Conservation (phyloP, 2,888 invertebrate species). For the Ophioninae sp. region DNA sequence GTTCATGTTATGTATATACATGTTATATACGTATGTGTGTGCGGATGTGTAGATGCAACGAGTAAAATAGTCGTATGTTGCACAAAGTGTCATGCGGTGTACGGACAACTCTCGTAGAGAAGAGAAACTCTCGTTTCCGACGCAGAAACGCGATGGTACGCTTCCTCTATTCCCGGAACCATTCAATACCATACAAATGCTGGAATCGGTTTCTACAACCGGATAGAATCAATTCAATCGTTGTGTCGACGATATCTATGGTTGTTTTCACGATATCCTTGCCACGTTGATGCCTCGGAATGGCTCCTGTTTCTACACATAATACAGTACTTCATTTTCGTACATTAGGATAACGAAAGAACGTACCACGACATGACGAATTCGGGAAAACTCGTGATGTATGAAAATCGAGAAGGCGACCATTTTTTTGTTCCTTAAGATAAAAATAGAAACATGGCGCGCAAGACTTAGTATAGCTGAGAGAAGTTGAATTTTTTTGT, state of each 20-base stretch:
- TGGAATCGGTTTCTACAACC: slow-evolving; percentile 59
- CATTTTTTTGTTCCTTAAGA: no score
- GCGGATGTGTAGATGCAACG: neutral
- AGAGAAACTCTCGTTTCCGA: slow-evolving; percentile 12
- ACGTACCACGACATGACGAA: no score
- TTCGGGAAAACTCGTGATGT: neutral
- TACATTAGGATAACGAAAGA: no score
- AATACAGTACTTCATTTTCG: neutral
- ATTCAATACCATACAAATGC: slow-evolving; percentile 60
- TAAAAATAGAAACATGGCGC: no score
- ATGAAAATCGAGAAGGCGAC: neutral
- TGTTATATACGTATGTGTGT: slow-evolving; percentile 8
- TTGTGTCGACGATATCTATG: slow-evolving; percentile 27
- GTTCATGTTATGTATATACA: neutral
- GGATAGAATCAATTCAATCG: slow-evolving; percentile 65
- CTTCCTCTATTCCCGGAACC: slow-evolving; percentile 49
- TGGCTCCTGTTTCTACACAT: neutral
- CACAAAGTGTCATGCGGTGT: slow-evolving; percentile 36
- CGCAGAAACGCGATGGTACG: slow-evolving; percentile 22
- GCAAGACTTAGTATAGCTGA: no score
- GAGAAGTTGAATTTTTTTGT: no score
- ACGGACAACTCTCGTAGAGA: slow-evolving; percentile 29
- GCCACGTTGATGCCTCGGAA: slow-evolving; percentile 11
- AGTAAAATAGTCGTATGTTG: slow-evolving; percentile 28
- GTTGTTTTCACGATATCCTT: slow-evolving; percentile 32